Percentiles rank a stretch among this genome's conserved stretches.
These are phyloP conservation scores for Morpho achilles DNA, from an alignment of 2,888 invertebrate species.

Conservation along the genomic window DNA sequence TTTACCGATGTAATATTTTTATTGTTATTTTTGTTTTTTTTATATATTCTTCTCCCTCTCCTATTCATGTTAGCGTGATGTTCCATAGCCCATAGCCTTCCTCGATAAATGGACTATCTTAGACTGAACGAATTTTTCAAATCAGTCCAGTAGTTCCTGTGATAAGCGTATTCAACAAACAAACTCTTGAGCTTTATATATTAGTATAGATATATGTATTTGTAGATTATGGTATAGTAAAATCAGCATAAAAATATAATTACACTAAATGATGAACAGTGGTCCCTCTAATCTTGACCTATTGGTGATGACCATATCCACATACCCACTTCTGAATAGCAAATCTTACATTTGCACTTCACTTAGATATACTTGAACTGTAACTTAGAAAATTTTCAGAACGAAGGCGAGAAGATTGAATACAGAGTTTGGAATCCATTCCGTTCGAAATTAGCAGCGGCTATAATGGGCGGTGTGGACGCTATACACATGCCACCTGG, in stretches of 20 bases:
- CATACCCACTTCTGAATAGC: slow-evolving; percentile 73
- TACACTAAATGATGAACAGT: slow-evolving; percentile 58
- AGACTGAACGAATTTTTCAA: too few relatives aligned
- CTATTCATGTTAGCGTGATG: too few relatives aligned
- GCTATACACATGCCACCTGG: slow-evolving; percentile 98
- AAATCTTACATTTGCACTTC: not conserved
- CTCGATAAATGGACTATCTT: too few relatives aligned
- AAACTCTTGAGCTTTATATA: too few relatives aligned
- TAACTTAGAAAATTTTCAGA: slow-evolving; percentile 52
- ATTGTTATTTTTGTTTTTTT: too few relatives aligned
- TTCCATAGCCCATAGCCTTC: too few relatives aligned
- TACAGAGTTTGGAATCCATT: slow-evolving; percentile 99
- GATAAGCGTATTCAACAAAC: too few relatives aligned
- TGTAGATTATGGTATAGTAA: not conserved
- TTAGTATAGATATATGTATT: too few relatives aligned
- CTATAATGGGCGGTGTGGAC: slow-evolving; percentile 98
- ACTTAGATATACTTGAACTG: not conserved
- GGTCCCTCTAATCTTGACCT: slow-evolving; percentile 77
- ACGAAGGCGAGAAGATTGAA: slow-evolving; percentile 93
- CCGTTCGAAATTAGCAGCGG: slow-evolving; percentile 98
- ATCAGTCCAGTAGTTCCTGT: too few relatives aligned
- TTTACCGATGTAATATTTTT: too few relatives aligned
- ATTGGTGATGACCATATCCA: slow-evolving; percentile 75
- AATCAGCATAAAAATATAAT: not conserved
- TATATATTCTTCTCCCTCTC: too few relatives aligned